Percentiles rank a stretch among this genome's conserved stretches.
Evolutionary conservation across 2,113 vertebrate species (phyloP).

Genomic region (Zosterops japonicus): DNA sequence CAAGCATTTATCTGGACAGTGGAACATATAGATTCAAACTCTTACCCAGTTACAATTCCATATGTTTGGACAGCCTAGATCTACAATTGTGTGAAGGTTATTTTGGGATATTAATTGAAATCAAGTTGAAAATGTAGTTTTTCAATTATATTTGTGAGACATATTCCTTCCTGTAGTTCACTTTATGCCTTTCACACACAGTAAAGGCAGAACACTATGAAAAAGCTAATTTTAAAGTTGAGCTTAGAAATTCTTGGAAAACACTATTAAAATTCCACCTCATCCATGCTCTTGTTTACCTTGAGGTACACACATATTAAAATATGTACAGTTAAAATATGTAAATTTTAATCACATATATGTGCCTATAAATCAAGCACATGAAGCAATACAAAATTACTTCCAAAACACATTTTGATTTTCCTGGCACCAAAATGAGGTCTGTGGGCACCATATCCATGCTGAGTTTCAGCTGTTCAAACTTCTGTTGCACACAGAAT

Average conservation of each 20-base stretch:
- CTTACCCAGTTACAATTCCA: not conserved
- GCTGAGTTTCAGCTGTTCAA: conserved; percentile 61
- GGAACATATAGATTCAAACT: not conserved
- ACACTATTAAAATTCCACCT: not conserved
- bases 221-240: not conserved
- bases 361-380: conserved; percentile 23
- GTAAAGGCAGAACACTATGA: not conserved
- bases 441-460: conserved; percentile 31
- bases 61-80: not conserved
- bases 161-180: not conserved
- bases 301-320: not conserved
- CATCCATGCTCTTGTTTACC: not conserved
- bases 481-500: conserved; percentile 8
- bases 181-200: not conserved
- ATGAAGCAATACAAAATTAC: not conserved
- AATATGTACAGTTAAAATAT: not conserved
- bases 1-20: conserved; percentile 25
- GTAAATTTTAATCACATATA: not conserved
- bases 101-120: conserved; percentile 44
- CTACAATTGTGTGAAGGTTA: not conserved
- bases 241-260: not conserved
- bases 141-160: conserved; percentile 9
- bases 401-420: conserved; percentile 32
- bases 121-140: not conserved
- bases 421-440: conserved; percentile 29